phyloP scores from a whole-genome alignment of 2,113 vertebrate species.

The Centropus unirufus region DNA sequence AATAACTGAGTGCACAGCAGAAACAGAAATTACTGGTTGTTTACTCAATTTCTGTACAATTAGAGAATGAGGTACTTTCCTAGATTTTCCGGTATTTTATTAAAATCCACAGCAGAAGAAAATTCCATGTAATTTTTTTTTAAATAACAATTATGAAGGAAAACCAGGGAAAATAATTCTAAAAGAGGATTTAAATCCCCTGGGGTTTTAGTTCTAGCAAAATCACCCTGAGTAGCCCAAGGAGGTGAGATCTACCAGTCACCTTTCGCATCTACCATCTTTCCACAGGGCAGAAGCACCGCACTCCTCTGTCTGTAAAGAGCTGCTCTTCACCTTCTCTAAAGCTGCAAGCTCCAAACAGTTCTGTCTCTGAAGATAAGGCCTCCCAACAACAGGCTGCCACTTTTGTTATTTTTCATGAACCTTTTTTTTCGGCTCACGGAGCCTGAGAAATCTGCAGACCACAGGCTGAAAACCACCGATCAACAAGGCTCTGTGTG shows the following conservation, averaged over 20 bases:
- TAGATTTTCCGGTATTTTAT: background rate
- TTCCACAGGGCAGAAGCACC: background rate
- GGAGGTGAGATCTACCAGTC: background rate
- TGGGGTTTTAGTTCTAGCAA: background rate
- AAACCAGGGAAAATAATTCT: background rate
- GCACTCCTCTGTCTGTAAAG: background rate
- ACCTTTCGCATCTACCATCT: background rate
- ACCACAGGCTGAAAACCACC: constrained; percentile 3
- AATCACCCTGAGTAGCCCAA: accelerated
- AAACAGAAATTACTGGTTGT: background rate
- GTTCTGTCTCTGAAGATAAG: background rate
- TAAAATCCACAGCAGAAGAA: background rate
- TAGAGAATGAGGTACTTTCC: background rate
- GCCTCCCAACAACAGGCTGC: background rate
- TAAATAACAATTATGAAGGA: background rate
- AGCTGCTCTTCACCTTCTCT: background rate
- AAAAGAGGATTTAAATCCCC: background rate
- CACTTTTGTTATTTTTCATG: background rate
- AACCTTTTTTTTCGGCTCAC: background rate
- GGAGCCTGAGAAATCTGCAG: constrained; percentile 11
- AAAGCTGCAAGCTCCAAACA: background rate
- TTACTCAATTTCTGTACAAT: background rate
- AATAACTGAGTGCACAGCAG: background rate
- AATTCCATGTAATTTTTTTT: background rate
- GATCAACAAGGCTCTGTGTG: background rate